Conservation (phyloP, 1,140 invertebrate species). For the Periplaneta americana region DNA sequence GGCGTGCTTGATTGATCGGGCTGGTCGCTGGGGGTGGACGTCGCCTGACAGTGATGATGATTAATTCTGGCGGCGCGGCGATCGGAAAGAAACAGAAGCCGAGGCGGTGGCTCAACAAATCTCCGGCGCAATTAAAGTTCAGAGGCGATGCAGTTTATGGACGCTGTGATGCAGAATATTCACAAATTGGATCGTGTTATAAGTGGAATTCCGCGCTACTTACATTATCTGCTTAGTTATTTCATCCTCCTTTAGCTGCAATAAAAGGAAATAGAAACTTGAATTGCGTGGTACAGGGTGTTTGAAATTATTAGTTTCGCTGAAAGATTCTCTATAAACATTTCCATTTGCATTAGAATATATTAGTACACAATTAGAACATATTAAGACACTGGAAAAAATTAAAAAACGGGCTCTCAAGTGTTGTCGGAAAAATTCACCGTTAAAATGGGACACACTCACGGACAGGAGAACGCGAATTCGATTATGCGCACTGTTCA, state of each 20-base stretch:
- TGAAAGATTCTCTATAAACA: too few species aligned
- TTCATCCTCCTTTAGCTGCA: background rate
- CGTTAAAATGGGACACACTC: too few species aligned
- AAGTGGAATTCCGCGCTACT: background rate
- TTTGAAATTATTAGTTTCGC: background rate
- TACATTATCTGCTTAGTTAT: background rate
- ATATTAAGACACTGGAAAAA: too few species aligned
- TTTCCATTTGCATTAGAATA: background rate
- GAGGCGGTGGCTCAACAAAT: background rate
- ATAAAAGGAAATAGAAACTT: background rate
- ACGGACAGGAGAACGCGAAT: too few species aligned
- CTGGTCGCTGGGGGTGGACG: background rate
- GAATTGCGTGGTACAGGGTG: background rate
- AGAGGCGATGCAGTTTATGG: background rate
- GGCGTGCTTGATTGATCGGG: background rate
- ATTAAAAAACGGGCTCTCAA: too few species aligned
- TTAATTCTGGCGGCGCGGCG: background rate
- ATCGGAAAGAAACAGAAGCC: background rate
- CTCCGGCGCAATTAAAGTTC: too few species aligned
- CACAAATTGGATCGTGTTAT: background rate
- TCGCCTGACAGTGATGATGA: background rate
- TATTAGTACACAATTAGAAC: too few species aligned
- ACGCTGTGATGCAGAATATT: background rate
- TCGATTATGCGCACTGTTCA: too few species aligned
- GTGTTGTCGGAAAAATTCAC: too few species aligned